Conservation (phyloP, 2,888 invertebrate species). For the Rhaphigaster nebulosa region DNA sequence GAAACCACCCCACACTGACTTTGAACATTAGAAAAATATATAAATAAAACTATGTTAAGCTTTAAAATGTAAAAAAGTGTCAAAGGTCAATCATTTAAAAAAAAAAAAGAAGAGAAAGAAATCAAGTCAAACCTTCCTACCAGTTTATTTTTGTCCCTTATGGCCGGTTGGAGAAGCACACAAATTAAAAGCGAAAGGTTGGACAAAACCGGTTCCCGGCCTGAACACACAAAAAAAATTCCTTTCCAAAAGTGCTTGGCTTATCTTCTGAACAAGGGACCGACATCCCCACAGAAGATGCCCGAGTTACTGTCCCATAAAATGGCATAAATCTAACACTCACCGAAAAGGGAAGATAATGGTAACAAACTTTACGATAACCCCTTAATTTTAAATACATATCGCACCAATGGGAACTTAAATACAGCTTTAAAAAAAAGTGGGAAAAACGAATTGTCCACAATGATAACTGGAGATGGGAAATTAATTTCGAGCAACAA, state of each 20-base stretch:
- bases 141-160: conserved; percentile 47
- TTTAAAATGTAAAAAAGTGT: background rate
- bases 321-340: conserved; percentile 34
- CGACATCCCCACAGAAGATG: background rate
- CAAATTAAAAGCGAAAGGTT: conserved; percentile 59
- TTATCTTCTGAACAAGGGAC: conserved; percentile 49
- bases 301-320: background rate
- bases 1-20: background rate
- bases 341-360: background rate
- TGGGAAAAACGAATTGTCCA: background rate
- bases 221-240: conserved; percentile 48
- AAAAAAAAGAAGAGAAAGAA: background rate
- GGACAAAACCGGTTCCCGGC: conserved; percentile 50
- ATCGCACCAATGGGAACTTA: background rate
- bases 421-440: background rate
- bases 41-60: background rate
- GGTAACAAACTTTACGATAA: background rate
- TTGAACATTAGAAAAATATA: background rate
- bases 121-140: background rate
- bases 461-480: background rate
- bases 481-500: background rate
- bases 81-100: background rate
- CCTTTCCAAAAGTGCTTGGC: conserved; percentile 51
- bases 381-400: background rate
- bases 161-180: conserved; percentile 32